Evolutionary conservation across 2,113 vertebrate genomes (phyloP).

Genomic region (Epinephelus lanceolatus): DNA sequence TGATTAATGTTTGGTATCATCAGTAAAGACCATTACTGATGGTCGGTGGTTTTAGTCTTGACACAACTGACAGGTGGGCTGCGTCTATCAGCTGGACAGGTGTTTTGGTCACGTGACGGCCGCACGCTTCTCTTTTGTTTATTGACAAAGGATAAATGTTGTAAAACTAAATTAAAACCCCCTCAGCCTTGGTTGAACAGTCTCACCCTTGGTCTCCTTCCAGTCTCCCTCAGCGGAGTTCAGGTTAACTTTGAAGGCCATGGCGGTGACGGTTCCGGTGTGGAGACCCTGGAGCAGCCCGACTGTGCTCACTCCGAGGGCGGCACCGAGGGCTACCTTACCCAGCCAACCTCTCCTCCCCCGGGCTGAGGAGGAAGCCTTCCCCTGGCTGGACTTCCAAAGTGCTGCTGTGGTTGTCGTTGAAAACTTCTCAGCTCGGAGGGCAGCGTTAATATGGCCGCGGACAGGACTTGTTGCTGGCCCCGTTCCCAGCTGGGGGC

Average conservation of each 20-base stretch:
- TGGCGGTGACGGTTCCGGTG: constrained; percentile 73
- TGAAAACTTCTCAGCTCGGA: constrained; percentile 56
- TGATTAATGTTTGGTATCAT: not conserved
- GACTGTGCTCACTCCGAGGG: constrained; percentile 67
- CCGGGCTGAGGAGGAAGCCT: not conserved
- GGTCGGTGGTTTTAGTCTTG: not conserved
- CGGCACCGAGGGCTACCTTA: constrained; percentile 57
- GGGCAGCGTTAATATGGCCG: constrained; percentile 52
- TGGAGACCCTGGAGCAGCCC: constrained; percentile 70
- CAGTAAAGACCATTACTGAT: not conserved
- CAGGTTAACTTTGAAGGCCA: constrained; percentile 77
- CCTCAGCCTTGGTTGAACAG: not conserved
- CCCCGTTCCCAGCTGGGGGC: constrained; percentile 31
- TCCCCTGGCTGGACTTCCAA: constrained; percentile 47
- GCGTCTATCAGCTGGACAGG: constrained; percentile 10
- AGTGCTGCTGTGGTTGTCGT: constrained; percentile 34
- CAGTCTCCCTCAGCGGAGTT: constrained; percentile 79
- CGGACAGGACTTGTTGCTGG: constrained; percentile 41
- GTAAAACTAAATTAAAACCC: not conserved
- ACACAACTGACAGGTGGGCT: not conserved
- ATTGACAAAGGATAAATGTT: not conserved
- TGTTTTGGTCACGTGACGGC: constrained; percentile 16
- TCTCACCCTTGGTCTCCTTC: constrained; percentile 85
- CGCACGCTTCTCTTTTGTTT: not conserved
- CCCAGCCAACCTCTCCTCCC: constrained; percentile 35